These are phyloP conservation scores for Brachynemurus nebulosus DNA, from an alignment of 2,888 invertebrate genomes.

Conservation along the genomic window DNA sequence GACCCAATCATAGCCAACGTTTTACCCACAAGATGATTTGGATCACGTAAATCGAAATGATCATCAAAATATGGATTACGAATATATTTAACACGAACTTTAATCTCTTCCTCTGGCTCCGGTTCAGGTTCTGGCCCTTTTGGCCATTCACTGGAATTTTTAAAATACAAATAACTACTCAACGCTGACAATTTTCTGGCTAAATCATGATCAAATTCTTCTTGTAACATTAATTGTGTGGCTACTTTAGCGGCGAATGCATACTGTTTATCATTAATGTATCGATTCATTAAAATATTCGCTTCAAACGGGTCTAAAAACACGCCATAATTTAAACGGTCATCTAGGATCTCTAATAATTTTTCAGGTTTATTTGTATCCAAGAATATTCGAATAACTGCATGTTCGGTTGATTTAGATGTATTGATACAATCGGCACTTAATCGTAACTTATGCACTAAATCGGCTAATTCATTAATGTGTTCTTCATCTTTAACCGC, in stretches of 20 bases:
- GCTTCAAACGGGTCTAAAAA: slow-evolving; percentile 73
- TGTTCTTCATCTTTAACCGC: slow-evolving; percentile 39
- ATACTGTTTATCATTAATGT: slow-evolving; percentile 53
- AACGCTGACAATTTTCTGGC: slow-evolving; percentile 53
- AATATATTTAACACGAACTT: slow-evolving; percentile 55
- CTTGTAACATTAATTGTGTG: slow-evolving; percentile 73
- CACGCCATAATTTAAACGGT: slow-evolving; percentile 76
- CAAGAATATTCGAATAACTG: slow-evolving; percentile 50
- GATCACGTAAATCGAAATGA: slow-evolving; percentile 73
- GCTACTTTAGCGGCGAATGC: slow-evolving; percentile 63
- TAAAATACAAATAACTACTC: slow-evolving; percentile 59
- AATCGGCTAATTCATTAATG: slow-evolving; percentile 56
- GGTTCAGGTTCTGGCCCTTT: slow-evolving; percentile 29
- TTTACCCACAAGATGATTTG: slow-evolving; percentile 64
- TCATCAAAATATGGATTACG: slow-evolving; percentile 77
- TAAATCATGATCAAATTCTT: slow-evolving; percentile 63
- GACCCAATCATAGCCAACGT: slow-evolving; percentile 53
- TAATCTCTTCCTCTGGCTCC: slow-evolving; percentile 29
- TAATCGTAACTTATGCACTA: slow-evolving; percentile 55
- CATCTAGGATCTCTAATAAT: slow-evolving; percentile 57
- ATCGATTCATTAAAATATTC: slow-evolving; percentile 67
- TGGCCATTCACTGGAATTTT: slow-evolving; percentile 36
- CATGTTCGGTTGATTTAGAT: slow-evolving; percentile 70
- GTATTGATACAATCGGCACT: slow-evolving; percentile 56
- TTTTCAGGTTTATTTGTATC: slow-evolving; percentile 42